A percentile compares a stretch with the other conserved stretches of the same genome.
Conservation (phyloP, 2,888 invertebrate genomes). For the Trichogramma dendrolimi region DNA sequence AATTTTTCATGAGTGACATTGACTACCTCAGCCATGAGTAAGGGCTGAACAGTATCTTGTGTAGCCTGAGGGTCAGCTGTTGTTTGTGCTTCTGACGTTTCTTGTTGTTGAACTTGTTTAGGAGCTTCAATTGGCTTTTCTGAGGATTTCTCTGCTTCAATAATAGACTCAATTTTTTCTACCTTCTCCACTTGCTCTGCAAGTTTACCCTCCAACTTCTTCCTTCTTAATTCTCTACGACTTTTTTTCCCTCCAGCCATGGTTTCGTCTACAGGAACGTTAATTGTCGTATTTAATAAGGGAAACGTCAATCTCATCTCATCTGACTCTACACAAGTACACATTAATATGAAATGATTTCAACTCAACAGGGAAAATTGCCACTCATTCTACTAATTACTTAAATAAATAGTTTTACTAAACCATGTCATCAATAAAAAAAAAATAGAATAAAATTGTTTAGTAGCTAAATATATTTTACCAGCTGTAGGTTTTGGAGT, state of each 20-base stretch:
- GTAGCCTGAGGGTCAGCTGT: background rate
- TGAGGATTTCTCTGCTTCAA: slow-evolving; percentile 23
- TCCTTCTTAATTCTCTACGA: slow-evolving; percentile 40
- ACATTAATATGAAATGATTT: background rate
- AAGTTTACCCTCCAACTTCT: slow-evolving; percentile 35
- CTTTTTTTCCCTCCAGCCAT: slow-evolving; percentile 54
- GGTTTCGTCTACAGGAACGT: slow-evolving; percentile 75
- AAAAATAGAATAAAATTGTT: background rate
- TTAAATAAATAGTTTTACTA: background rate
- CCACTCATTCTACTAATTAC: background rate
- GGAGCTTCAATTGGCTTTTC: slow-evolving; percentile 27
- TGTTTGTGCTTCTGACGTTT: slow-evolving; percentile 18
- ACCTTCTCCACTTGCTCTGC: slow-evolving; percentile 31
- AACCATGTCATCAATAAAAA: background rate
- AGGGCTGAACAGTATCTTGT: slow-evolving; percentile 49
- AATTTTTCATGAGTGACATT: slow-evolving; percentile 87
- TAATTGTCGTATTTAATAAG: slow-evolving; percentile 75
- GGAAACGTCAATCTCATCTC: slow-evolving; percentile 77
- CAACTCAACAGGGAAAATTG: background rate
- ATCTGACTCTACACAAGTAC: slow-evolving; percentile 50
- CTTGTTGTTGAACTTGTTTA: slow-evolving; percentile 19
- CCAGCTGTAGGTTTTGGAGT: slow-evolving; percentile 58
- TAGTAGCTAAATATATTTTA: slow-evolving; percentile 38
- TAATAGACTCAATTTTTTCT: slow-evolving; percentile 28
- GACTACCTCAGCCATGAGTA: slow-evolving; percentile 91